Evolutionary conservation across 2,888 invertebrate species (phyloP).

Genomic region (Rhagonycha fulva): DNA sequence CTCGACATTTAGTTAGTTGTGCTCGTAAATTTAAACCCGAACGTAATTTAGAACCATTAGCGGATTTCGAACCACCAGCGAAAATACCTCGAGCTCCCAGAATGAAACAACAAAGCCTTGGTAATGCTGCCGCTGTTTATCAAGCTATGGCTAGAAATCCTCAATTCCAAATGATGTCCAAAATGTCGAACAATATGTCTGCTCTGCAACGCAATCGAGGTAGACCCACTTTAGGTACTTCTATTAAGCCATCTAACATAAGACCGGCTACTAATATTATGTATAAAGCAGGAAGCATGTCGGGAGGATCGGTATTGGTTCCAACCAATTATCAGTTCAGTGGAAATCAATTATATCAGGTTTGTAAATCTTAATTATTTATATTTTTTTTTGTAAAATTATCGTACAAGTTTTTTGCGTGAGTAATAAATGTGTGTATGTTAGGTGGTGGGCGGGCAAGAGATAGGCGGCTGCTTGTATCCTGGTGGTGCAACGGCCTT

Average conservation of each 20-base stretch:
- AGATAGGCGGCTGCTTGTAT: conserved; percentile 56
- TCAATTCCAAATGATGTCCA: conserved; percentile 48
- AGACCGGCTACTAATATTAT: conserved; percentile 61
- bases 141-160: conserved; percentile 57
- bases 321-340: conserved; percentile 65
- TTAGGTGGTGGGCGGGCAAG: conserved; percentile 58
- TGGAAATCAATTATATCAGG: conserved; percentile 68
- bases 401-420: not conserved
- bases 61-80: conserved; percentile 92
- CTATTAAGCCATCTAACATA: conserved; percentile 40
- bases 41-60: conserved; percentile 81
- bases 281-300: conserved; percentile 68
- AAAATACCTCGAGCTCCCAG: conserved; percentile 79
- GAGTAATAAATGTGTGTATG: conserved; percentile 47
- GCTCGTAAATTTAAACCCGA: conserved; percentile 89
- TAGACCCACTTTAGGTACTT: conserved; percentile 45
- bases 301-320: conserved; percentile 59
- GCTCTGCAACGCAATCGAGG: conserved; percentile 51
- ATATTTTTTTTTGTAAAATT: not conserved
- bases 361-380: conserved; percentile 47
- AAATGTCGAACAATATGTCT: conserved; percentile 50
- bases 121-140: conserved; percentile 51
- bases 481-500: conserved; percentile 59
- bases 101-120: conserved; percentile 49
- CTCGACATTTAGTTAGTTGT: conserved; percentile 85